Evolutionary conservation across 2,113 vertebrate genomes (phyloP).

Genomic region (Athene noctua): DNA sequence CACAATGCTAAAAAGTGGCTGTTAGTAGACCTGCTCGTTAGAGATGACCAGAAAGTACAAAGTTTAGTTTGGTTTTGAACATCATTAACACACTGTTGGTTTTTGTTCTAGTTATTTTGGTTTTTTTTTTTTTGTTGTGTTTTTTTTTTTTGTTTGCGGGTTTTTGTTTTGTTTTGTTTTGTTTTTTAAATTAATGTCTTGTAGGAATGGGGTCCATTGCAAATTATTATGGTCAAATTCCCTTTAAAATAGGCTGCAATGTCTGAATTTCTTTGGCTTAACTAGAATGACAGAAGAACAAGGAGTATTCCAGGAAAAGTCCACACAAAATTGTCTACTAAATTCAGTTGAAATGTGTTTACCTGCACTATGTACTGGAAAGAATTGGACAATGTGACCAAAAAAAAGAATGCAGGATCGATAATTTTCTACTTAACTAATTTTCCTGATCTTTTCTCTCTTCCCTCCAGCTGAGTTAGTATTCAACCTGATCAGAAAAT

Average conservation of each 20-base stretch:
- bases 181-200: background rate
- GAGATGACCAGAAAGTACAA: background rate
- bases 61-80: background rate
- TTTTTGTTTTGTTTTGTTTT: fast-evolving
- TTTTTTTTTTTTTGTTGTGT: background rate
- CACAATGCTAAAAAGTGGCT: background rate
- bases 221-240: background rate
- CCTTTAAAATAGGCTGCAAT: background rate
- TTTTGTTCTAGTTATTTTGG: background rate
- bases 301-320: background rate
- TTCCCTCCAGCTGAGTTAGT: background rate
- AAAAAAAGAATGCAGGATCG: background rate
- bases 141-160: too few species aligned
- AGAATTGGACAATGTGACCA: background rate
- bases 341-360: background rate
- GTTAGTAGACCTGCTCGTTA: background rate
- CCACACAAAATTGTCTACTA: background rate
- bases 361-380: background rate
- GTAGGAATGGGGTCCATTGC: background rate
- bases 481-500: background rate
- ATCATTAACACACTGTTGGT: background rate
- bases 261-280: background rate
- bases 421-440: background rate
- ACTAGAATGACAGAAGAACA: background rate
- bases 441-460: background rate